Conservation (phyloP, 2,113 vertebrate species). For the Spilogale gracilis region DNA sequence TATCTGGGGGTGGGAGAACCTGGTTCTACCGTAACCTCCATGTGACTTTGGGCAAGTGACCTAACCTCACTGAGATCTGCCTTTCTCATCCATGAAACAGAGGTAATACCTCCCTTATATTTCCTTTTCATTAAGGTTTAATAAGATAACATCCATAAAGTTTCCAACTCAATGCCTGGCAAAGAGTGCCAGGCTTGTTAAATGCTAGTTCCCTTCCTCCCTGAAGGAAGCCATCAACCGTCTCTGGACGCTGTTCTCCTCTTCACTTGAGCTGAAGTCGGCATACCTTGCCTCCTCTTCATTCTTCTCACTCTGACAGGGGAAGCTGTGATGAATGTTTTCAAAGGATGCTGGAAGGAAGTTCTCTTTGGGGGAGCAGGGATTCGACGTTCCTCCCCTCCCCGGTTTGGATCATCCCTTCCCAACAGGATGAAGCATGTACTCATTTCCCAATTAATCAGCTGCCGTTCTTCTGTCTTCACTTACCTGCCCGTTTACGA, state of each 20-base stretch:
- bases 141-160: constrained; percentile 16
- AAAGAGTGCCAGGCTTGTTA: not conserved
- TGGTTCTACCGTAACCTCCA: not conserved
- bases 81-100: constrained; percentile 10
- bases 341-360: not conserved
- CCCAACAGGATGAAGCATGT: constrained; percentile 27
- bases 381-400: not conserved
- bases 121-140: constrained; percentile 65
- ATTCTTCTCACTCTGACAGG: not conserved
- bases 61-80: not conserved
- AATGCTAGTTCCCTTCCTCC: not conserved
- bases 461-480: not conserved
- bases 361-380: not conserved
- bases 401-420: not conserved
- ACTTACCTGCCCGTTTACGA: not conserved
- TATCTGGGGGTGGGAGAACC: not conserved
- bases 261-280: not conserved
- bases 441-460: constrained; percentile 36
- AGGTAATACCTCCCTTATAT: constrained; percentile 13
- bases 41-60: not conserved
- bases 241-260: not conserved
- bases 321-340: not conserved
- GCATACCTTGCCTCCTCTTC: no score
- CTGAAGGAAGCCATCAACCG: not conserved
- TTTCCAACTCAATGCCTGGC: not conserved